A percentile compares a stretch with the other conserved stretches of the same genome.
Conservation (phyloP, 2,888 invertebrate species). For the Amitus sp. region DNA sequence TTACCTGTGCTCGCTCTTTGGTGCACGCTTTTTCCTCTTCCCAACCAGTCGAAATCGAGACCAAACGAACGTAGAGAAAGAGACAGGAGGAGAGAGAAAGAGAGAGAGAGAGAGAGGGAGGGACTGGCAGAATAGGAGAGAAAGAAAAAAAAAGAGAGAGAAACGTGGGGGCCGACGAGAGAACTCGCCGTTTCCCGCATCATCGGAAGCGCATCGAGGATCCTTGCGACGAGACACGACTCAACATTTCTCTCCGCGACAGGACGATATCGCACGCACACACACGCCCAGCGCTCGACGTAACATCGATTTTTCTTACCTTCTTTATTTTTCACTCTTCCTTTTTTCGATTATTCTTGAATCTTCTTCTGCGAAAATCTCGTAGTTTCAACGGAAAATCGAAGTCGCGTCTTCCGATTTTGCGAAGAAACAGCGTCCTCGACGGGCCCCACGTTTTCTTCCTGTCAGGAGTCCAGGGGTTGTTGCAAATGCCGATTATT, state of each 20-base stretch:
- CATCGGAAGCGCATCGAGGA: slow-evolving; percentile 32
- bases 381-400: too few species aligned
- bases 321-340: too few species aligned
- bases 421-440: slow-evolving; percentile 27
- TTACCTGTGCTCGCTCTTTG: too few species aligned
- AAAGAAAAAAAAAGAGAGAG: slow-evolving; percentile 18
- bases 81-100: too few species aligned
- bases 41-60: too few species aligned
- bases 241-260: slow-evolving; percentile 7
- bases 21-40: too few species aligned
- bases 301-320: not conserved
- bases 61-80: too few species aligned
- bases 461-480: slow-evolving; percentile 26
- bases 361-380: too few species aligned
- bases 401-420: slow-evolving; percentile 24
- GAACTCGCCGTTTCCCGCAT: slow-evolving; percentile 30
- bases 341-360: too few species aligned
- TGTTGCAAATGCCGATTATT: slow-evolving; percentile 16
- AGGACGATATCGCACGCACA: slow-evolving; percentile 13
- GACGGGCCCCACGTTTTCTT: slow-evolving; percentile 29
- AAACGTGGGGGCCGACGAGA: slow-evolving; percentile 44
- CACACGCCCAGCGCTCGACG: slow-evolving; percentile 5
- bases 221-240: not conserved
- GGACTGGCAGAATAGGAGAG: too few species aligned
- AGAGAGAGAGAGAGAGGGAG: too few species aligned